A percentile compares a stretch with the other conserved stretches of the same genome.
These are phyloP conservation scores for Polyploca ridens DNA, from an alignment of 2,888 invertebrate genomes.

Conservation along the genomic window DNA sequence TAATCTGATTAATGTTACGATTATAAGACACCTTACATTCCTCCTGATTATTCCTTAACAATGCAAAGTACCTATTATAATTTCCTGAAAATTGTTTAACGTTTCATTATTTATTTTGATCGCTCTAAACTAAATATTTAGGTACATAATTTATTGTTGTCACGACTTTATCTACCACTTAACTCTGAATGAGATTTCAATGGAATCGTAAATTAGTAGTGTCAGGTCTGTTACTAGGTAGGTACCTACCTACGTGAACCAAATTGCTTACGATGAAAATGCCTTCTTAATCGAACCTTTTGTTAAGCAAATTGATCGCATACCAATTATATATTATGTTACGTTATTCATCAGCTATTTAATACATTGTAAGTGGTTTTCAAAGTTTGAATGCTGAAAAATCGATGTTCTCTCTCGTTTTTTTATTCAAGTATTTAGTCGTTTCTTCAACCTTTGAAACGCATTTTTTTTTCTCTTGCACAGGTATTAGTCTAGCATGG, in stretches of 20 bases:
- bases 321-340: slow-evolving; percentile 24
- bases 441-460: too few species aligned
- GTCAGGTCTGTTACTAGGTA: slow-evolving; percentile 39
- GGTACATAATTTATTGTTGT: slow-evolving; percentile 28
- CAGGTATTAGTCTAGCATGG: too few species aligned
- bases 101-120: slow-evolving; percentile 12
- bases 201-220: slow-evolving; percentile 55
- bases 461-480: too few species aligned
- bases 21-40: neutral
- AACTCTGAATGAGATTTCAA: slow-evolving; percentile 53
- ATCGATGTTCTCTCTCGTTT: too few species aligned
- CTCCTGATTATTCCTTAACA: neutral
- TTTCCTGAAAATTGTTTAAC: neutral
- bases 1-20: neutral
- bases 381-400: neutral
- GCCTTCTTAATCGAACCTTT: slow-evolving; percentile 48
- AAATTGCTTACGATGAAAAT: slow-evolving; percentile 50
- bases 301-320: slow-evolving; percentile 47
- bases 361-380: neutral
- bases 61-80: neutral
- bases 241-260: slow-evolving; percentile 44
- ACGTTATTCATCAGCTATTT: neutral
- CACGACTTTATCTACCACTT: slow-evolving; percentile 29
- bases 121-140: slow-evolving; percentile 21
- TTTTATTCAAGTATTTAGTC: too few species aligned